These are phyloP conservation scores for Lipophrys pholis DNA, from an alignment of 2,113 vertebrate genomes.

Conservation along the genomic window DNA sequence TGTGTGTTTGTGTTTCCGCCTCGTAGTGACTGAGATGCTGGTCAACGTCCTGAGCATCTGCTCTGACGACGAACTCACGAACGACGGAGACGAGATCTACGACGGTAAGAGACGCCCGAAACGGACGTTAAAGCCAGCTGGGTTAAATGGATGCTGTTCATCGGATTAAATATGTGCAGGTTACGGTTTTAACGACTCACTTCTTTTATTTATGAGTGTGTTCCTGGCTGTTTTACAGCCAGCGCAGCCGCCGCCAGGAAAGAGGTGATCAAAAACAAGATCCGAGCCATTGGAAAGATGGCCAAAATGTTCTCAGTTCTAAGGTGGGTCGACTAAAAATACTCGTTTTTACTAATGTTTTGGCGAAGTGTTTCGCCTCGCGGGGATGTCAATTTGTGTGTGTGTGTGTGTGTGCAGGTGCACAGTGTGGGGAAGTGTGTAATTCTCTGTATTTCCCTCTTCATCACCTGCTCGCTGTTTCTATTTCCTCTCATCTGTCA, in stretches of 20 bases:
- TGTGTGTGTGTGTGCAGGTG: constrained; percentile 45
- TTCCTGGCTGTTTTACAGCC: constrained; percentile 64
- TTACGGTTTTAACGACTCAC: no score
- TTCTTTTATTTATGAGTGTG: background rate
- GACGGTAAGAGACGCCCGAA: constrained; percentile 76
- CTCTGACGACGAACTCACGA: constrained; percentile 87
- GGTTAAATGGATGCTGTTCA: background rate
- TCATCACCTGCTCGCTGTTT: constrained; percentile 5
- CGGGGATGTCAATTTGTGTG: constrained; percentile 3
- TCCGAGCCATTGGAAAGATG: constrained; percentile 87
- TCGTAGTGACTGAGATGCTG: constrained; percentile 87
- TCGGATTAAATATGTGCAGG: background rate
- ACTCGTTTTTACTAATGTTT: background rate
- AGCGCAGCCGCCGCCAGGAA: constrained; percentile 87
- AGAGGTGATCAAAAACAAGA: constrained; percentile 88
- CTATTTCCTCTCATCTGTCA: background rate
- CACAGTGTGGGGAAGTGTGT: constrained; percentile 39
- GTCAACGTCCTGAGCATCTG: constrained; percentile 88
- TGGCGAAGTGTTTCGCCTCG: constrained; percentile 2
- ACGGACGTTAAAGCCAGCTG: background rate
- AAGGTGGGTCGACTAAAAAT: constrained; percentile 69
- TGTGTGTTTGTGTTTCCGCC: background rate
- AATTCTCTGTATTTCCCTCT: constrained; percentile 34
- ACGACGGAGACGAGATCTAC: constrained; percentile 85
- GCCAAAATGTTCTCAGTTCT: constrained; percentile 88